Evolutionary conservation across 2,113 vertebrate genomes (phyloP), one percentile per base, ranked within the genome.

Genomic region (Corythornis vintsioides): DNA sequence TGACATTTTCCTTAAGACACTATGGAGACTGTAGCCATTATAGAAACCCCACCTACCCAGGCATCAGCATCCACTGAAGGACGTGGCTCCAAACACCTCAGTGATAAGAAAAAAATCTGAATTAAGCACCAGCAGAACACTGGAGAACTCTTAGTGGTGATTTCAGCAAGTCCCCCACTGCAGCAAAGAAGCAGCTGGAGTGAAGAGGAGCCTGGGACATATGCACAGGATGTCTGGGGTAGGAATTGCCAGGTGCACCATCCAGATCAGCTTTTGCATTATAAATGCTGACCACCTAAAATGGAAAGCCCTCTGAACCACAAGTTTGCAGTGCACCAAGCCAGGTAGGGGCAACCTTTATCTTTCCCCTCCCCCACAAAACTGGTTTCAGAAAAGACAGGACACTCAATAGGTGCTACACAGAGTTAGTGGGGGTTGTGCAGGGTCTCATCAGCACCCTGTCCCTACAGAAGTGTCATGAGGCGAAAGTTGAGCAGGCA

Each of bases 41-140:
- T 15, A 78, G 59, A 82, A 92, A 48, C 38, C 24, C 18, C 77
- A 43, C 31, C 83, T 88, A 72, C 45, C 6, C 24, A 65, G 82
- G 9, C 67, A 66, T 17, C 40, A 55, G 25, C 13, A 12, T 43
- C 50, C 29, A 20, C 42, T 59, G 86, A 33, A 65, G 29, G 45
- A 89, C 78, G 53, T 25, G 61, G 31, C 48, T 78, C 71, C 86
- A 79, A 85, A 56, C 3, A 6, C 28, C 50, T 81, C 63, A n/a
- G 78, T 13, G 42, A 38, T 29, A 57, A 50, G 38, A 57, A 50
- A 42, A 57, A 79, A 38, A 43, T 38, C 78, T n/a, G 82, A 92
- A 71, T 77, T 42, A 61, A 85, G 86, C 29, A 13, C 59, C 63
- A 57, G 52, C 75, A 92, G 72, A 89, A 64, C 69, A 86, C 42